Evolutionary conservation across 2,797 vertebrate genomes (phyloP).

Genomic region (Sitta carolinensis): DNA sequence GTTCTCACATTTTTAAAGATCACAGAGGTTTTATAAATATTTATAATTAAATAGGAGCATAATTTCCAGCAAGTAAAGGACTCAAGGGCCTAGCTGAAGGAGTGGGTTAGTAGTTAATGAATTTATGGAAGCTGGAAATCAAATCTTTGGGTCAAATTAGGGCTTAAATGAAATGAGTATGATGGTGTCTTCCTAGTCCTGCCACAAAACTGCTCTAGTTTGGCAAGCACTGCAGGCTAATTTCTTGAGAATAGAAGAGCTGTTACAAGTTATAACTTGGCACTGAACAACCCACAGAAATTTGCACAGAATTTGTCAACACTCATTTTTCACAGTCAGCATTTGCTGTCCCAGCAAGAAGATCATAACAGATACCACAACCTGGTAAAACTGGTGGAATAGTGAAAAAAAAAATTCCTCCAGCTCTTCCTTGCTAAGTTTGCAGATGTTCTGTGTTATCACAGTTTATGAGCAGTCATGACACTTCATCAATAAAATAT

Average conservation of each 20-base stretch:
- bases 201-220: neutral
- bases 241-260: constrained; percentile 29
- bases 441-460: constrained; percentile 2
- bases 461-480: neutral
- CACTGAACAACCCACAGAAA: neutral
- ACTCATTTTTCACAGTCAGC: constrained; percentile 26
- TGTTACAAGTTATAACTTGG: constrained; percentile 22
- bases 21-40: constrained; percentile 61
- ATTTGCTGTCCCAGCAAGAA: constrained; percentile 4
- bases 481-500: constrained; percentile 19
- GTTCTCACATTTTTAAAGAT: constrained; percentile 59
- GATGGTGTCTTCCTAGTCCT: neutral
- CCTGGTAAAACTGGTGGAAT: neutral
- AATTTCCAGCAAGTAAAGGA: neutral
- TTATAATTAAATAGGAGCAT: constrained; percentile 32
- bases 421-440: neutral
- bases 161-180: neutral
- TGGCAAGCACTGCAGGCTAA: constrained; percentile 23
- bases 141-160: constrained; percentile 28
- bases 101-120: neutral
- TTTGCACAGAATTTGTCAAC: constrained; percentile 50
- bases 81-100: neutral
- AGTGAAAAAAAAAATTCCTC: neutral
- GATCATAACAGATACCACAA: neutral
- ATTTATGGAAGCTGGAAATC: constrained; percentile 26